Conservation (phyloP, 2,888 invertebrate genomes). For the Drosophila falleni region DNA sequence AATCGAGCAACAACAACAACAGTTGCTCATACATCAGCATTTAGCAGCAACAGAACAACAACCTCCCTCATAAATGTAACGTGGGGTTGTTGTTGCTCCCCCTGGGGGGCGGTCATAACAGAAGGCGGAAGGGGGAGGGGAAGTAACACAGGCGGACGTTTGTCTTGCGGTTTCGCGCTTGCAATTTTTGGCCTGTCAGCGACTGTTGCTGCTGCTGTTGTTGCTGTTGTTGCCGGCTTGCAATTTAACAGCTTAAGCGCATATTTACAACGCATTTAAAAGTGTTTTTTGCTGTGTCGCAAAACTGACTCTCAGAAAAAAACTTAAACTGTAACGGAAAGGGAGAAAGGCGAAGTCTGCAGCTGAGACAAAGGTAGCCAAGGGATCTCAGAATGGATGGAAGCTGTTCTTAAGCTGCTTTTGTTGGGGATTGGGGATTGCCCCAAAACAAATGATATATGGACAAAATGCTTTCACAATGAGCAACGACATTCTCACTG, state of each 20-base stretch:
- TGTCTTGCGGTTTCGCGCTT: constrained; percentile 78
- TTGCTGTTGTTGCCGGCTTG: constrained; percentile 50
- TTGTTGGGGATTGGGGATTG: constrained; percentile 33
- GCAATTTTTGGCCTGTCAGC: constrained; percentile 73
- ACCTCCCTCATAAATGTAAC: constrained; percentile 40
- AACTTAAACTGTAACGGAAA: constrained; percentile 3
- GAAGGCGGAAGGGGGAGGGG: neutral
- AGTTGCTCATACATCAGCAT: constrained; percentile 76
- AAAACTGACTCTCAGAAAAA: constrained; percentile 47
- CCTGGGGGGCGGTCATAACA: neutral
- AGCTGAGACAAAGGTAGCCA: constrained; percentile 35
- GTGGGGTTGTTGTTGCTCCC: constrained; percentile 38
- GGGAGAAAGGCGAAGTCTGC: constrained; percentile 4
- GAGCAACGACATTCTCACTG: constrained; percentile 29
- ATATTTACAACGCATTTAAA: constrained; percentile 73
- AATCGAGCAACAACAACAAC: constrained; percentile 64
- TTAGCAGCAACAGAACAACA: constrained; percentile 55
- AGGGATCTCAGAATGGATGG: constrained; percentile 11
- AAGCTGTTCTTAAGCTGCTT: constrained; percentile 52
- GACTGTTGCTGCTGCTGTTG: constrained; percentile 57
- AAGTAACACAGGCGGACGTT: constrained; percentile 43
- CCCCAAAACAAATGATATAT: constrained; percentile 46
- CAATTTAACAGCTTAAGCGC: constrained; percentile 78
- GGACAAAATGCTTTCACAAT: constrained; percentile 47
- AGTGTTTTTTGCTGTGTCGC: constrained; percentile 54